Evolutionary conservation across 2,888 invertebrate species (phyloP).

Genomic region (Erebia palarica): DNA sequence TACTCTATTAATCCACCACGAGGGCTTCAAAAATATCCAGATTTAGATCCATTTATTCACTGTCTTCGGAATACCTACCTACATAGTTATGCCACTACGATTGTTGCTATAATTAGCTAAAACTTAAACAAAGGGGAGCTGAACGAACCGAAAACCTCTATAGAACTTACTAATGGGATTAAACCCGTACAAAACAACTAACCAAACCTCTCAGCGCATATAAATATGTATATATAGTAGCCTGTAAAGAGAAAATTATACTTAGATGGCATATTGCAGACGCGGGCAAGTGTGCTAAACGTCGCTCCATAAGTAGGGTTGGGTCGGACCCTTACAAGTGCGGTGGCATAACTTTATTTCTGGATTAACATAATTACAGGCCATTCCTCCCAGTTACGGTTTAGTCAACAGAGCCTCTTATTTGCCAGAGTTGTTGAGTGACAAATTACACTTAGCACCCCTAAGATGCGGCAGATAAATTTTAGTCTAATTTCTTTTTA

Average conservation of each 20-base stretch:
- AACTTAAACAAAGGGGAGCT: slow-evolving; percentile 9
- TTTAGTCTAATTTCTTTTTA: too few species aligned
- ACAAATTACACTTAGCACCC: slow-evolving; percentile 25
- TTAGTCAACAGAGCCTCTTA: slow-evolving; percentile 39
- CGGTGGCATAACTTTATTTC: slow-evolving; percentile 76
- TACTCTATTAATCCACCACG: neutral
- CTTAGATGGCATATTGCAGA: slow-evolving; percentile 51
- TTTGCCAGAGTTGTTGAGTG: slow-evolving; percentile 33
- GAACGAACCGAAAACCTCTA: neutral
- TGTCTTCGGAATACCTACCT: neutral
- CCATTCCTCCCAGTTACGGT: slow-evolving; percentile 58
- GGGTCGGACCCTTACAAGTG: slow-evolving; percentile 64
- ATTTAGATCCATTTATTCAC: neutral
- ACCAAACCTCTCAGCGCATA: slow-evolving; percentile 23
- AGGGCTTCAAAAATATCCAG: neutral
- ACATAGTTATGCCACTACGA: too few species aligned
- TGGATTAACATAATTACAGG: slow-evolving; percentile 78
- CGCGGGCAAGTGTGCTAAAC: slow-evolving; percentile 60
- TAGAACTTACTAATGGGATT: slow-evolving; percentile 16
- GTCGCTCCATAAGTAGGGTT: slow-evolving; percentile 58
- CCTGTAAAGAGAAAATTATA: slow-evolving; percentile 49
- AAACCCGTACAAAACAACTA: slow-evolving; percentile 1
- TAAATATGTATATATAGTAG: slow-evolving; percentile 33
- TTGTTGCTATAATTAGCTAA: slow-evolving; percentile 2
- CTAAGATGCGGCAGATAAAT: neutral